These are phyloP conservation scores for Ciconia boyciana DNA, from an alignment of 2,113 vertebrate species.

Conservation along the genomic window DNA sequence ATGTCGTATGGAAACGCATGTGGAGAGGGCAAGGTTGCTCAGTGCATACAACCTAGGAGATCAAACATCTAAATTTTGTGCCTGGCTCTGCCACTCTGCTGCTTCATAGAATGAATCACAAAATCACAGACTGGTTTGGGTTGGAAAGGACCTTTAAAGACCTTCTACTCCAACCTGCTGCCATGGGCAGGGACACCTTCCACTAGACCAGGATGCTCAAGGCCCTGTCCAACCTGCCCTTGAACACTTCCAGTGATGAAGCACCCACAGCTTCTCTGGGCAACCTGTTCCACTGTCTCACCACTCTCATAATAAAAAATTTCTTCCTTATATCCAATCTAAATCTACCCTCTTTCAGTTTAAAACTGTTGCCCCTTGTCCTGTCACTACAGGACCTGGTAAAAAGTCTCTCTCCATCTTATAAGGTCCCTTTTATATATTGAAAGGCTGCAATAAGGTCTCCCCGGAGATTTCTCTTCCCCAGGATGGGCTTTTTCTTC, in stretches of 20 bases:
- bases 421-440: background rate
- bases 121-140: background rate
- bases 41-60: accelerated
- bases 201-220: background rate
- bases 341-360: background rate
- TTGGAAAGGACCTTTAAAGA: background rate
- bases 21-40: background rate
- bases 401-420: background rate
- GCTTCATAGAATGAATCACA: background rate
- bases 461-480: background rate
- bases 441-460: background rate
- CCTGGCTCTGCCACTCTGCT: background rate
- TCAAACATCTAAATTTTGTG: background rate
- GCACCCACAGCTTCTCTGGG: background rate
- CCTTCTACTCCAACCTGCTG: background rate
- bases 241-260: accelerated
- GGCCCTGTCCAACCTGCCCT: accelerated
- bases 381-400: background rate
- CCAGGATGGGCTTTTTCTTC: background rate
- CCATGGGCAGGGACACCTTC: background rate
- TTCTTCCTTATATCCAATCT: background rate
- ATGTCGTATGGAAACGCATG: accelerated
- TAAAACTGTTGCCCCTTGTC: background rate
- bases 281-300: background rate
- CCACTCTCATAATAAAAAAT: background rate